These are phyloP conservation scores for Minunthozetes semirufus DNA, from an alignment of 2,888 invertebrate species.

Conservation along the genomic window DNA sequence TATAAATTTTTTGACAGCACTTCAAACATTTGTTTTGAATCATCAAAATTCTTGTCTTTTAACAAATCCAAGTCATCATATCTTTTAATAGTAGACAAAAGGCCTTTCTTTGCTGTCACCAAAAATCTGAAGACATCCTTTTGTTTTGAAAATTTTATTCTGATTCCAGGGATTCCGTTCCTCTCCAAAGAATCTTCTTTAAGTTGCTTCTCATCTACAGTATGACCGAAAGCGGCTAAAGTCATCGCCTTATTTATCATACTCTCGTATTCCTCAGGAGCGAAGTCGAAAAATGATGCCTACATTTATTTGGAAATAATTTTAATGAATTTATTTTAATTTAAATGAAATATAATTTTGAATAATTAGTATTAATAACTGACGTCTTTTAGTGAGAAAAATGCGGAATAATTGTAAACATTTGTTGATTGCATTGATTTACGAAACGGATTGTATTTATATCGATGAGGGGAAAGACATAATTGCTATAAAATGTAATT, in stretches of 20 bases:
- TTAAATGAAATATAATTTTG: neutral
- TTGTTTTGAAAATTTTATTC: neutral
- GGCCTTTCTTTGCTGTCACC: neutral
- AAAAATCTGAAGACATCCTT: neutral
- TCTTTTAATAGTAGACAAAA: neutral
- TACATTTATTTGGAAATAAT: neutral
- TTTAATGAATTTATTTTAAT: neutral
- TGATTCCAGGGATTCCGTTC: neutral
- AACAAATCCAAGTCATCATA: neutral
- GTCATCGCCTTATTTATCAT: neutral
- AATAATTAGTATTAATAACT: neutral
- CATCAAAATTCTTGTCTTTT: neutral
- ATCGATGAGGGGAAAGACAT: neutral
- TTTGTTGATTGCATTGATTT: neutral
- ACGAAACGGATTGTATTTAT: neutral
- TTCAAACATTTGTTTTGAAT: neutral
- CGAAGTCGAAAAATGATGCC: constrained; percentile 2
- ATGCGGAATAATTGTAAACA: neutral
- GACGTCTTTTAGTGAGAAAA: constrained; percentile 5
- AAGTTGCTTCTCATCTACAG: constrained; percentile 9
- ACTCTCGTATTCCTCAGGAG: neutral
- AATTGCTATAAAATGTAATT: neutral
- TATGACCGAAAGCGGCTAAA: constrained; percentile 19
- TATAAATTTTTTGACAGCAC: neutral
- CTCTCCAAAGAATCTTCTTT: neutral